A percentile compares a stretch with the other conserved stretches of the same genome.
These are phyloP conservation scores for Baronia brevicornis DNA, from an alignment of 2,888 invertebrate species.

Conservation along the genomic window DNA sequence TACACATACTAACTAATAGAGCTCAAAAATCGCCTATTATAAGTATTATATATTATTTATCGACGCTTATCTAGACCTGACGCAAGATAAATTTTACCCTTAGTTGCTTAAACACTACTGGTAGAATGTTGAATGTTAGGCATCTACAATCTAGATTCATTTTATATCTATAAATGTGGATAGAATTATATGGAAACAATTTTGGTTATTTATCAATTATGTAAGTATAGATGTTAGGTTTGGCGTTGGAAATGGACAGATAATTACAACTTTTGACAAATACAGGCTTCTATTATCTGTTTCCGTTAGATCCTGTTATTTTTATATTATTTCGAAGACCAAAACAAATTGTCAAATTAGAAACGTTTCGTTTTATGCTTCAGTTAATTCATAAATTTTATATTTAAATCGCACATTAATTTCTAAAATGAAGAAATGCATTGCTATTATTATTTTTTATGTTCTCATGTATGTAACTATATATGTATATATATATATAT, in stretches of 20 bases:
- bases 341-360: background rate
- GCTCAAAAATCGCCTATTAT: constrained; percentile 43
- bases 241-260: constrained; percentile 27
- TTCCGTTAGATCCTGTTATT: too few species aligned
- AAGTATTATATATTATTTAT: constrained; percentile 30
- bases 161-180: constrained; percentile 10
- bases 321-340: background rate
- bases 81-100: constrained; percentile 55
- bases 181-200: constrained; percentile 9
- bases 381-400: too few species aligned
- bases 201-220: constrained; percentile 9
- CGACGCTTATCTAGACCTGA: constrained; percentile 42
- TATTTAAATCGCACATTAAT: too few species aligned
- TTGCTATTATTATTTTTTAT: constrained; percentile 4
- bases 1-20: constrained; percentile 56
- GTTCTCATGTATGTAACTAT: constrained; percentile 5
- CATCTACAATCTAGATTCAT: too few species aligned
- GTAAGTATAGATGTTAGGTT: constrained; percentile 21
- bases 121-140: too few species aligned
- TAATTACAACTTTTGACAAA: constrained; percentile 58
- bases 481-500: constrained; percentile 4
- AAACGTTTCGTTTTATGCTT: too few species aligned
- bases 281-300: constrained; percentile 65
- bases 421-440: constrained; percentile 4
- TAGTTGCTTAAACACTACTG: constrained; percentile 13